Base-by-base conservation (phyloP, 64 coral and sea anemone species). In the Cladopsammia gracilis region DNA sequence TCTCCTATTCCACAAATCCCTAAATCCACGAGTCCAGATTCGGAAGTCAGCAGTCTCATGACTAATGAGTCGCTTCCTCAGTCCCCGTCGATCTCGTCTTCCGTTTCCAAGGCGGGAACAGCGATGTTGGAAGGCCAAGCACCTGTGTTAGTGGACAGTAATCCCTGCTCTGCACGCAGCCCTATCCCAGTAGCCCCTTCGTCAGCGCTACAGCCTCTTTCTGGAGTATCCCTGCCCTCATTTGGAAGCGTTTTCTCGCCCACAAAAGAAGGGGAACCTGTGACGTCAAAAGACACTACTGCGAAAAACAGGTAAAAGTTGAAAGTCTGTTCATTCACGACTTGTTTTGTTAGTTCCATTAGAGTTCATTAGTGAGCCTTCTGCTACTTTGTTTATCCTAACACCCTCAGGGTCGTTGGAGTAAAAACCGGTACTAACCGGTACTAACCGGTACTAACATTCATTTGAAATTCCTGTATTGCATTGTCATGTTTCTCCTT, bases 211-310 rank as follows among this genome's bases (percentile, higher is more conserved):
- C 62, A 64, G 61, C 61, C 54, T 45, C 71, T 19, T 62, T 53
- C 65, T 24, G 94, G 91, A 58, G 82, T 70, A 25, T 86, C 92
- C 10, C 70, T 98, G 49, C 96, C 96, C 4, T 94, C 96, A 23
- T 98, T 98, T 75, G 88, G 84, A 34, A 90, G 85, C 49, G 90
- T 93, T 51, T 98, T 98, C 70, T 98, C 96, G 1, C 96, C 83
- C 20, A 81, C 92, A 25, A 98, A 96, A 79, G 71, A 74, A 87
- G 83, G 4, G 6, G 64, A 52, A 13, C 4, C 67, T 58, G 56
- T 14, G 67, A 74, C 42, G 24, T n/a, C 24, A 87, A 10, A 59
- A 13, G 22, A 61, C 66, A 48, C 45, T n/a, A 69, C 65, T 11
- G 62, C 12, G 6, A 45, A 68, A 76, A 76, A 48, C 14, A 53